Evolutionary conservation across 2,888 invertebrate genomes (phyloP).

Genomic region (Troides oblongomaculatus): DNA sequence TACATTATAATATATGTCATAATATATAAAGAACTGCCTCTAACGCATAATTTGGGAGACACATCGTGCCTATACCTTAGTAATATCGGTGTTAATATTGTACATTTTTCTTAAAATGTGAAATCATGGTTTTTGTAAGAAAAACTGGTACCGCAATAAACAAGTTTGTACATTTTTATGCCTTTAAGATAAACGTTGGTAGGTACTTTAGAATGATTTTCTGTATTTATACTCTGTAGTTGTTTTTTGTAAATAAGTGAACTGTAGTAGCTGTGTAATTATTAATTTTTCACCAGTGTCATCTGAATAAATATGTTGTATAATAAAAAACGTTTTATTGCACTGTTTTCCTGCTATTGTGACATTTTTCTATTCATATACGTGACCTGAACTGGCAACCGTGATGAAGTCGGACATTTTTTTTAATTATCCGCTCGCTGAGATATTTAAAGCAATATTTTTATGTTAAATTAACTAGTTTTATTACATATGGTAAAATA

Average conservation of each 20-base stretch:
- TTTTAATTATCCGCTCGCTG: too few relatives aligned
- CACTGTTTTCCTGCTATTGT: background rate
- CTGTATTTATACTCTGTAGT: constrained; percentile 27
- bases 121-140: constrained; percentile 23
- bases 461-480: too few relatives aligned
- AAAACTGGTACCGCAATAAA: constrained; percentile 15
- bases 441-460: too few relatives aligned
- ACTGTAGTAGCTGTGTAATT: constrained; percentile 56
- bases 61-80: constrained; percentile 36
- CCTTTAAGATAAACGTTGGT: constrained; percentile 22
- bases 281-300: constrained; percentile 74
- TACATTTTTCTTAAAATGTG: constrained; percentile 22
- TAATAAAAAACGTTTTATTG: constrained; percentile 51
- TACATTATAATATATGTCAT: background rate
- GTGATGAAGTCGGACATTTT: too few relatives aligned
- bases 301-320: constrained; percentile 60
- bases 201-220: constrained; percentile 29
- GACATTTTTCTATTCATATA: background rate
- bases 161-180: constrained; percentile 27
- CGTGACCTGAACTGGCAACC: too few relatives aligned
- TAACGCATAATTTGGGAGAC: constrained; percentile 32
- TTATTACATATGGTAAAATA: too few relatives aligned
- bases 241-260: constrained; percentile 61
- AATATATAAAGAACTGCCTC: constrained; percentile 3
- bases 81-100: constrained; percentile 31